Evolutionary conservation across 2,888 invertebrate species (phyloP), one percentile per base, ranked within the genome.

Genomic region (Rhagium mordax): DNA sequence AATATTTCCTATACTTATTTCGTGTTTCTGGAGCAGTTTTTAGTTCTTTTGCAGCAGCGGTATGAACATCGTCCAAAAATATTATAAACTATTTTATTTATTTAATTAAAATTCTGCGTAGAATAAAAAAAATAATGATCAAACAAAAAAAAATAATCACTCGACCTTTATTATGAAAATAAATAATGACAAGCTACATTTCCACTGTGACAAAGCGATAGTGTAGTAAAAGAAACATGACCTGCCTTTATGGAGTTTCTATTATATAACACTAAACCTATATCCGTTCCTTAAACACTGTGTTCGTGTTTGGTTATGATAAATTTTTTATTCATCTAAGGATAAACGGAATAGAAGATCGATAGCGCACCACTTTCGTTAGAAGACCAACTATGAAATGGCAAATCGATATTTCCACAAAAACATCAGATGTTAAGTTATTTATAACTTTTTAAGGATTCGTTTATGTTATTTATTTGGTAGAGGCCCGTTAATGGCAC

Each of bases 151-250:
- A n/a, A n/a, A n/a, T n/a, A n/a, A n/a, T n/a, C n/a, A n/a, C n/a
- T n/a, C n/a, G n/a, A n/a, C n/a, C n/a, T n/a, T n/a, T n/a, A n/a
- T n/a, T n/a, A n/a, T n/a, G n/a, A n/a, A n/a, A n/a, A n/a, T n/a
- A n/a, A n/a, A n/a, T n/a, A 3, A 24, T 24, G 6, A 24, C 24
- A 24, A 6, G 24, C 3, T 24, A 24, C 3, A 24, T 6, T 4
- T 24, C 3, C 6, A 4, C 6, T 24, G 24, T 24, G 3, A 24
- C 24, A 24, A 24, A 24, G 24, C 24, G 24, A 41, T 3, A 3
- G 7, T 51, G 51, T 51, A 3, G 13, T n/a, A 55, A 55, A 55
- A 55, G 20, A 55, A 55, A 13, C 55, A 55, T n/a, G 55, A 55
- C 55, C 55, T 55, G 24, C 55, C 55, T 24, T 24, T 24, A 55